A percentile compares a stretch with the other conserved stretches of the same genome.
Conservation (phyloP, 1,140 invertebrate species). For the Hyles euphorbiae region DNA sequence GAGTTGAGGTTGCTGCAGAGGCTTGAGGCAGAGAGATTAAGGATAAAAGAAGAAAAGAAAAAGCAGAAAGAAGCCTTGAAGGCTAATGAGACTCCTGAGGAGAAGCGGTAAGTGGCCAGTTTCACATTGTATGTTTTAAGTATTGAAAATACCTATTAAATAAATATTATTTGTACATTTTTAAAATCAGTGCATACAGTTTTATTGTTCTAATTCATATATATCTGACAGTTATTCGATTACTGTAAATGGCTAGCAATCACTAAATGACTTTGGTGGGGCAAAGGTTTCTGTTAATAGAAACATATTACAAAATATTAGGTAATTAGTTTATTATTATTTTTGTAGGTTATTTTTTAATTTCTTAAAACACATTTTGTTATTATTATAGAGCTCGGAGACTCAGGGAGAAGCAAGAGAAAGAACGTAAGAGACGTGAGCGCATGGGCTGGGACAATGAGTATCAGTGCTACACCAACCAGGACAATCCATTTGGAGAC, state of each 20-base stretch:
- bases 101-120: slow-evolving; percentile 80
- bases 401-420: slow-evolving; percentile 92
- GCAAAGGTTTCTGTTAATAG: no score
- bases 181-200: neutral
- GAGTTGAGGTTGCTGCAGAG: slow-evolving; percentile 83
- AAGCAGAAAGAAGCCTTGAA: slow-evolving; percentile 90
- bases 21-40: slow-evolving; percentile 82
- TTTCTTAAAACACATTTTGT: neutral
- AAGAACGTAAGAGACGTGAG: slow-evolving; percentile 91
- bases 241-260: no score
- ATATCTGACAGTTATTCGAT: no score
- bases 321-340: no score
- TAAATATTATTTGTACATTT: neutral
- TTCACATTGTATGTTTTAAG: neutral
- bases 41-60: slow-evolving; percentile 80
- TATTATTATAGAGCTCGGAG: slow-evolving; percentile 80
- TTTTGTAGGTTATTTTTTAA: no score
- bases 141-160: neutral
- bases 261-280: no score
- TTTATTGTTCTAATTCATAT: no score
- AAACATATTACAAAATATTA: no score
- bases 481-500: slow-evolving; percentile 99
- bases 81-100: slow-evolving; percentile 95
- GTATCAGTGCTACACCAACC: slow-evolving; percentile 97
- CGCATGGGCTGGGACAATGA: slow-evolving; percentile 98